Conservation (phyloP, 2,113 vertebrate species). For the Pelusios castaneus region DNA sequence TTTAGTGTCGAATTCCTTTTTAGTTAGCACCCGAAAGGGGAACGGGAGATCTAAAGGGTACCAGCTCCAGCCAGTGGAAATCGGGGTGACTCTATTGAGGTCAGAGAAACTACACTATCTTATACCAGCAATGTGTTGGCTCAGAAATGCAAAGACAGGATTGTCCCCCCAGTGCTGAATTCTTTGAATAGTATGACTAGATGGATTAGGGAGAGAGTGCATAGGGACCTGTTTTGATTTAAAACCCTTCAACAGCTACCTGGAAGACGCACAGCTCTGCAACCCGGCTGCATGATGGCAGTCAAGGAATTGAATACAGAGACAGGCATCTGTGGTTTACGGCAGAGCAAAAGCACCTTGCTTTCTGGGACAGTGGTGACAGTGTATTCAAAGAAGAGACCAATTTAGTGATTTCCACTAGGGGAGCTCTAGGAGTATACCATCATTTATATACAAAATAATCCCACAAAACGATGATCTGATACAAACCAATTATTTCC, state of each 20-base stretch:
- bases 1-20: constrained; percentile 43
- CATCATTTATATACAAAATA: constrained; percentile 32
- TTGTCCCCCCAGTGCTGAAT: not conserved
- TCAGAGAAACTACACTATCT: not conserved
- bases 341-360: no score
- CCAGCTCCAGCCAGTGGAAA: constrained; percentile 29
- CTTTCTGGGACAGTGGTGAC: no score
- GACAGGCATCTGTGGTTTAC: no score
- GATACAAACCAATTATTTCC: constrained; percentile 3
- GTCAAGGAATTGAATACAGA: no score
- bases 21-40: constrained; percentile 36
- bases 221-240: no score
- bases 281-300: no score
- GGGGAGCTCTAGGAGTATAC: not conserved
- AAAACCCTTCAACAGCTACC: no score
- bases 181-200: no score
- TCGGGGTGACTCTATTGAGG: not conserved
- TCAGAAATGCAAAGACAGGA: constrained; percentile 3
- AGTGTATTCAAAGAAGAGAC: not conserved
- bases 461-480: constrained; percentile 40
- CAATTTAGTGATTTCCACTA: constrained; percentile 41
- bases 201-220: no score
- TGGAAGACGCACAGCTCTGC: no score
- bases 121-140: not conserved
- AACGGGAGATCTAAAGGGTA: constrained; percentile 35